phyloP scores from a whole-genome alignment of 2,797 vertebrate species.

The Halcyon chelicuti region DNA sequence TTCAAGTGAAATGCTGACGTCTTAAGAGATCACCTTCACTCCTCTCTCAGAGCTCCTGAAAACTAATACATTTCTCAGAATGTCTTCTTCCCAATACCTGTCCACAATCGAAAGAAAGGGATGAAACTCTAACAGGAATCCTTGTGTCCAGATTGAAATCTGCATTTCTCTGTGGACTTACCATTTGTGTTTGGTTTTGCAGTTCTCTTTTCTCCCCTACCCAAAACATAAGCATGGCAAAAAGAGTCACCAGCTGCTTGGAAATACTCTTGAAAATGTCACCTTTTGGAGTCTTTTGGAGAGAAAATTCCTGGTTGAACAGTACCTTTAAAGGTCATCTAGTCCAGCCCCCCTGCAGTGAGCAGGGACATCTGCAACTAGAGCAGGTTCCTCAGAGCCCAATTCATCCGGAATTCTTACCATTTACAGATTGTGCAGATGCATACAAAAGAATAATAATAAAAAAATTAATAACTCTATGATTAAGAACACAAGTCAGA shows the following conservation, averaged over 20 bases:
- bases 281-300: not conserved
- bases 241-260: not conserved
- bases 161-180: not conserved
- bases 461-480: not conserved
- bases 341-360: not conserved
- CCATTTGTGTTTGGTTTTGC: not conserved
- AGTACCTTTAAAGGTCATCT: not conserved
- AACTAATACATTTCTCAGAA: not conserved
- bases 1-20: not conserved
- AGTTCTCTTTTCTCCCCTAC: not conserved
- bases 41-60: not conserved
- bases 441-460: not conserved
- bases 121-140: not conserved
- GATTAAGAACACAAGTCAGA: not conserved
- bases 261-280: not conserved
- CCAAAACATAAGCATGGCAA: not conserved
- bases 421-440: not conserved
- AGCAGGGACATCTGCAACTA: not conserved
- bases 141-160: not conserved
- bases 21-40: not conserved
- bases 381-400: not conserved
- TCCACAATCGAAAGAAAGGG: not conserved
- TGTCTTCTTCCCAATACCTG: not conserved
- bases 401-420: not conserved
- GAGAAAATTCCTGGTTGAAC: not conserved